Evolutionary conservation across 2,113 vertebrate species (phyloP).

Genomic region (Strix aluco): DNA sequence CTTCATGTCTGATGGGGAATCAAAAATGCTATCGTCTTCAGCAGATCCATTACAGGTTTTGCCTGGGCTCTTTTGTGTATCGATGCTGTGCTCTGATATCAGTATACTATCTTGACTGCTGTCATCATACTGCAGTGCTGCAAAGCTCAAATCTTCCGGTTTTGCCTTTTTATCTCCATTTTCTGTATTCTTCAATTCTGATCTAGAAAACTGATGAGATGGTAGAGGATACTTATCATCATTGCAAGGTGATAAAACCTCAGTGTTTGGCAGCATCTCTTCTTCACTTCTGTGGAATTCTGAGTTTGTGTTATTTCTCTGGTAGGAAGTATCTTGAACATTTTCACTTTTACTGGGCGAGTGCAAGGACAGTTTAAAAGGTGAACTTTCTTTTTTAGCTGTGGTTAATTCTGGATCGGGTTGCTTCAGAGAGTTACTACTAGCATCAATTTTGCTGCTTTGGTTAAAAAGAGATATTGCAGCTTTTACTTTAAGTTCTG

Average conservation of each 20-base stretch:
- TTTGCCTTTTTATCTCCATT: slow-evolving; percentile 28
- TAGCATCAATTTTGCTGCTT: slow-evolving; percentile 18
- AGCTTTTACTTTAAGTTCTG: slow-evolving; percentile 51
- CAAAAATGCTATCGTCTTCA: slow-evolving; percentile 76
- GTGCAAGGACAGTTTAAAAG: background rate
- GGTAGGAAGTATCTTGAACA: background rate
- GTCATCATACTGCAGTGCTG: background rate
- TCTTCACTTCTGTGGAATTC: slow-evolving; percentile 8
- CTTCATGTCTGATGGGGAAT: slow-evolving; percentile 83
- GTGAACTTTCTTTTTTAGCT: slow-evolving; percentile 28
- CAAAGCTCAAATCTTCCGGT: background rate
- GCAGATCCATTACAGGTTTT: slow-evolving; percentile 67
- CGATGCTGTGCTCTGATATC: slow-evolving; percentile 53
- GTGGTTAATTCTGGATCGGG: background rate
- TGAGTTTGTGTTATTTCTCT: background rate
- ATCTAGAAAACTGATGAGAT: background rate
- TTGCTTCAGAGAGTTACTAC: slow-evolving; percentile 22
- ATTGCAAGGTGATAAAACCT: background rate
- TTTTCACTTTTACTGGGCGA: slow-evolving; percentile 22
- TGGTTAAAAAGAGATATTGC: slow-evolving; percentile 43
- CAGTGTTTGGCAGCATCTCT: background rate
- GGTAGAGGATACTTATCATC: background rate
- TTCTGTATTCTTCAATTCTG: slow-evolving; percentile 39
- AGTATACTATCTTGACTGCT: slow-evolving; percentile 19
- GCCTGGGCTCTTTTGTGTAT: slow-evolving; percentile 55